Percentiles rank a stretch among this genome's conserved stretches.
Conservation (phyloP, 1,140 invertebrate genomes). For the Oncopeltus fasciatus region DNA sequence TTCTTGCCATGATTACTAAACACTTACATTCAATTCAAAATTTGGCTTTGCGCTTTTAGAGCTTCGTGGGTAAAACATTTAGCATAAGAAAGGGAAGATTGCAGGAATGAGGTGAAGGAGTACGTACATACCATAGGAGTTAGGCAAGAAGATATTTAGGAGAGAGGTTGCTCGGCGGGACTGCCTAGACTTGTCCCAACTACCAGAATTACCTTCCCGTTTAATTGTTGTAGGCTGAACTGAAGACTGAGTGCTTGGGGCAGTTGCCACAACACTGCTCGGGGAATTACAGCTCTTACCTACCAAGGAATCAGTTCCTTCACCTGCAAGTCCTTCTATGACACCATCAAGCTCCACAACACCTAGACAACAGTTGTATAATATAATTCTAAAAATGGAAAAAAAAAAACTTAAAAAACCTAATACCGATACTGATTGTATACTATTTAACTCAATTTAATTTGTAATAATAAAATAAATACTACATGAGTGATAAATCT, state of each 20-base stretch:
- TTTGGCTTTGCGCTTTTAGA: too few species aligned
- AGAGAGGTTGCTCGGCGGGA: constrained; percentile 83
- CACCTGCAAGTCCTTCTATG: neutral
- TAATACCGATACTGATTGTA: too few species aligned
- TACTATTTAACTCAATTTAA: too few species aligned
- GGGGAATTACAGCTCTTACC: too few species aligned
- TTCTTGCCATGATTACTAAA: neutral
- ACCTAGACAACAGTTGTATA: constrained; percentile 34
- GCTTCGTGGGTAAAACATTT: too few species aligned
- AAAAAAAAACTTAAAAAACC: too few species aligned
- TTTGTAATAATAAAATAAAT: too few species aligned
- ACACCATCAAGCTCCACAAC: constrained; percentile 40
- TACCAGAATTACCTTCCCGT: constrained; percentile 41
- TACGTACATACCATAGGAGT: constrained; percentile 67
- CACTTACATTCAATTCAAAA: neutral
- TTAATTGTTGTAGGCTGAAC: constrained; percentile 27
- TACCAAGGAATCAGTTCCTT: constrained; percentile 7
- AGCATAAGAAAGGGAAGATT: too few species aligned
- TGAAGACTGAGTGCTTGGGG: neutral
- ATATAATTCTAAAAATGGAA: too few species aligned
- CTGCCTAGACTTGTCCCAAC: constrained; percentile 42
- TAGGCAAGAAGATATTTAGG: constrained; percentile 86
- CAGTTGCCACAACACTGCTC: neutral
- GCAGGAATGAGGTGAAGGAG: constrained; percentile 6
- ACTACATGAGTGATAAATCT: too few species aligned